These are phyloP conservation scores for Melanogrammus aeglefinus DNA, from an alignment of 2,797 vertebrate genomes.

Conservation along the genomic window DNA sequence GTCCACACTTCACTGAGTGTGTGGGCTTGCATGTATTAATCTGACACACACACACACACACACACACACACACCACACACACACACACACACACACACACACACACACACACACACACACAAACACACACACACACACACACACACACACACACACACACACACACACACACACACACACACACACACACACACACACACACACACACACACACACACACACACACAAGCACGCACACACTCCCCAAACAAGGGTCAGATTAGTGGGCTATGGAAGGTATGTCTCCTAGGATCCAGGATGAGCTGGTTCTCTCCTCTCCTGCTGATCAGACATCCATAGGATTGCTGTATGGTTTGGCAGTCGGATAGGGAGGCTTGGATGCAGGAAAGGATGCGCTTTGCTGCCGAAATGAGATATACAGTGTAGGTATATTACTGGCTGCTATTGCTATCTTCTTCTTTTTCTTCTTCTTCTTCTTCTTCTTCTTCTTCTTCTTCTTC, in stretches of 20 bases:
- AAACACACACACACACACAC: no score
- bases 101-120: neutral
- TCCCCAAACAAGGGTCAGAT: constrained; percentile 51
- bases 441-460: no score
- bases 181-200: neutral
- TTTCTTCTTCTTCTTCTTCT: no score
- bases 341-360: constrained; percentile 48
- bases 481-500: no score
- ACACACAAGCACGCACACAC: neutral
- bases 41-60: constrained; percentile 22
- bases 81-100: constrained; percentile 23
- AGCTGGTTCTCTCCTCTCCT: constrained; percentile 44
- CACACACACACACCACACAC: neutral
- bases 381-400: neutral
- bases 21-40: constrained; percentile 31
- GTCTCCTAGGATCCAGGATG: constrained; percentile 48
- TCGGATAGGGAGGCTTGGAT: constrained; percentile 32
- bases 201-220: constrained; percentile 23
- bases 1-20: constrained; percentile 34
- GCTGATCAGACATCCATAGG: constrained; percentile 52
- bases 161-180: constrained; percentile 40
- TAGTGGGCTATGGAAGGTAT: constrained; percentile 56
- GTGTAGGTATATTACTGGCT: neutral
- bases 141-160: constrained; percentile 46
- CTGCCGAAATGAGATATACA: neutral